Evolutionary conservation across 1,140 invertebrate genomes (phyloP), one percentile per base, ranked within the genome.

Genomic region (Ooceraea biroi): DNA sequence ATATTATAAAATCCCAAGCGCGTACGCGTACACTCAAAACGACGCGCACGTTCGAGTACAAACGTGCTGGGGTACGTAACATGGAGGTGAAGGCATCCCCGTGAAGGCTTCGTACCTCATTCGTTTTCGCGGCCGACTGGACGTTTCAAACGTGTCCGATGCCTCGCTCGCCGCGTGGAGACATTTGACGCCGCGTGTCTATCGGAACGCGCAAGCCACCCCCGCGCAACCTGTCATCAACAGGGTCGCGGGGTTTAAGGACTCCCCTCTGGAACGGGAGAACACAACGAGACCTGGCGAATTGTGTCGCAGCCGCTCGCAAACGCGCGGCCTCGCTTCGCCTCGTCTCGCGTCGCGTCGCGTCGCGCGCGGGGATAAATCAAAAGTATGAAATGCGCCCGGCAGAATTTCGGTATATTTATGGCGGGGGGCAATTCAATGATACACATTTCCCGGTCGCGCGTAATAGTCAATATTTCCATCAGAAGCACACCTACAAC

Each of bases 381-480:
- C 93, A 94, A 94, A 94, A 94, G 92, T 93, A 91, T 91, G 87
- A 90, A 92, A 92, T 91, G 93, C 90, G 90, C 83, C 87, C 85
- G 91, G 91, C 92, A 91, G 91, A 92, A 93, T 93, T 93, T 92
- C 87, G 91, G 92, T 92, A 94, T 94, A 94, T 94, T 94, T 94
- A 94, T 93, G 92, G 90, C 83, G 89, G 68, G 76, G 91, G 69
- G 92, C 93, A 91, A 94, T 94, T 93, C 93, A 94, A 94, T 94
- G 93, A 94, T 94, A 94, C 92, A 93, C 91, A 93, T 93, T 36
- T 92, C 93, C 92, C 92, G 93, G 91, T 94, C 91, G 92, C 91
- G 91, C 93, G 93, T 94, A 93, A 94, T 93, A 94, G 94, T 94
- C 94, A 94, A 94, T 94, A 94, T 94, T 94, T 94, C 94, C 93